phyloP scores from a whole-genome alignment of 2,113 vertebrate species.

The Anguilla japonica region DNA sequence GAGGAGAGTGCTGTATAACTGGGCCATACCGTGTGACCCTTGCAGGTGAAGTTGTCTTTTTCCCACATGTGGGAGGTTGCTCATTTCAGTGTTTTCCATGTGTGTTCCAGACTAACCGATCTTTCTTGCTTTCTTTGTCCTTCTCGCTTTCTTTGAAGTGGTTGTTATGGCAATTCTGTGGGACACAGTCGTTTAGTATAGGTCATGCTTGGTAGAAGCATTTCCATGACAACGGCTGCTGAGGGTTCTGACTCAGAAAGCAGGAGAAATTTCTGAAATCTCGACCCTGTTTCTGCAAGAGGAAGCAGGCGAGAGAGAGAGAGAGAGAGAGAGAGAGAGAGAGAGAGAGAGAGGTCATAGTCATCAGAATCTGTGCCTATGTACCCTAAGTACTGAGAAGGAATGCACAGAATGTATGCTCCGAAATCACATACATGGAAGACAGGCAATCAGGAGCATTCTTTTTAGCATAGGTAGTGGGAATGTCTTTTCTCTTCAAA shows the following conservation, averaged over 20 bases:
- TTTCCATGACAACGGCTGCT: slow-evolving; percentile 55
- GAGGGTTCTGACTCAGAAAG: slow-evolving; percentile 27
- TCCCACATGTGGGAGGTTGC: background rate
- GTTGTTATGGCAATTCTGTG: slow-evolving; percentile 34
- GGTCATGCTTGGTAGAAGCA: slow-evolving; percentile 48
- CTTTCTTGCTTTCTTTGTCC: background rate
- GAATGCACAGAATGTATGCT: background rate
- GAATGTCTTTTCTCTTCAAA: background rate
- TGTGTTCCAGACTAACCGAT: background rate
- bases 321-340: background rate
- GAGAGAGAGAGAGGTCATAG: background rate
- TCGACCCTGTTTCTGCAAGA: slow-evolving; percentile 11
- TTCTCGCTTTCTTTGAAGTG: slow-evolving; percentile 27
- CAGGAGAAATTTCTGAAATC: slow-evolving; percentile 18
- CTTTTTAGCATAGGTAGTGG: too few species aligned
- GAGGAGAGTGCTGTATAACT: background rate
- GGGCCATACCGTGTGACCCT: background rate
- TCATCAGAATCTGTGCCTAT: background rate
- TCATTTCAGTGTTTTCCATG: background rate
- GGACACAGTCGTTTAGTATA: slow-evolving; percentile 36
- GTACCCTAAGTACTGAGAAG: background rate
- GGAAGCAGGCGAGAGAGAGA: background rate
- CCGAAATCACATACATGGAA: background rate
- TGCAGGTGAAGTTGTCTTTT: slow-evolving; percentile 12
- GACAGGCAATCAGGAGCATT: too few species aligned